Evolutionary conservation across 2,113 vertebrate genomes (phyloP).

Genomic region (Cavia porcellus): DNA sequence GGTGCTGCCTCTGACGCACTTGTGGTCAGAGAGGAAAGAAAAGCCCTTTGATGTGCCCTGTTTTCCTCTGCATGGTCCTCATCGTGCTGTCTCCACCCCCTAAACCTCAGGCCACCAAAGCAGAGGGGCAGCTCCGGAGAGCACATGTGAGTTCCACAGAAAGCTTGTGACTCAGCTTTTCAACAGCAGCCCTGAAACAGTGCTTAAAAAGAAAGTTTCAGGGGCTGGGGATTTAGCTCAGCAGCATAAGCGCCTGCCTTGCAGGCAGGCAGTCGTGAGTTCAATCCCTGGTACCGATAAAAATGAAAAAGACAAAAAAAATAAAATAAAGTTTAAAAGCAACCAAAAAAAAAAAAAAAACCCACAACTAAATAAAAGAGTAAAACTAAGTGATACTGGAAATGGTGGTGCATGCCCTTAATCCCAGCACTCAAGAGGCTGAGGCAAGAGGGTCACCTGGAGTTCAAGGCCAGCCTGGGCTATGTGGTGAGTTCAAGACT

Average conservation of each 20-base stretch:
- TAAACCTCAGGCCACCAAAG: not conserved
- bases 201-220: not conserved
- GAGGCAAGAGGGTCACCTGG: not conserved
- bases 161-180: not conserved
- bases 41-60: constrained; percentile 39
- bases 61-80: not conserved
- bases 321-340: not conserved
- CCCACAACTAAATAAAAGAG: too few relatives aligned
- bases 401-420: not conserved
- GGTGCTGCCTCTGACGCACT: not conserved
- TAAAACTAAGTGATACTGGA: too few relatives aligned
- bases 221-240: too few relatives aligned
- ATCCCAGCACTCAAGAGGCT: not conserved
- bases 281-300: too few relatives aligned
- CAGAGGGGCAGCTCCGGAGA: not conserved
- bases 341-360: not conserved
- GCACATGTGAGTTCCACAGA: not conserved
- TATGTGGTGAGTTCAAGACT: too few relatives aligned
- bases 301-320: too few relatives aligned
- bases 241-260: too few relatives aligned
- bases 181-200: not conserved
- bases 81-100: not conserved
- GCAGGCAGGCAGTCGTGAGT: too few relatives aligned
- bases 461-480: not conserved
- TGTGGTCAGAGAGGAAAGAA: constrained; percentile 3